Percentiles rank a stretch among this genome's conserved stretches.
Evolutionary conservation across 2,888 invertebrate genomes (phyloP).

Genomic region (Xylocampa areola): DNA sequence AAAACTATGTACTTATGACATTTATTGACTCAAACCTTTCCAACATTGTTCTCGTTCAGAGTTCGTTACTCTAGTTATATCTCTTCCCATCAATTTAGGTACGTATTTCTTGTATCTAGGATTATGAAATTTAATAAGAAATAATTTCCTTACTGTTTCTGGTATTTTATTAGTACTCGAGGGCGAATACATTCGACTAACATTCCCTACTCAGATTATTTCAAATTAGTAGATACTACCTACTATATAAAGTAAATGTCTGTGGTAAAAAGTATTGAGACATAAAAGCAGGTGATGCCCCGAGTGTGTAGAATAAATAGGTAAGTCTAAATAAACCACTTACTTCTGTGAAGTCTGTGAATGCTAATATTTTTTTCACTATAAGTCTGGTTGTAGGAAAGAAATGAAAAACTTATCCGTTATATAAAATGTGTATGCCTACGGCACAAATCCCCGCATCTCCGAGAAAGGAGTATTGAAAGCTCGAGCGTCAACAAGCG

Average conservation of each 20-base stretch:
- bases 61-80: conserved; percentile 6
- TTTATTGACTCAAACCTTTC: conserved; percentile 19
- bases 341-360: conserved; percentile 21
- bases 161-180: conserved; percentile 8
- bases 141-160: conserved; percentile 3
- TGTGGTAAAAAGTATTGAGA: too few species aligned
- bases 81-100: too few species aligned
- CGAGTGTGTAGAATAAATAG: conserved; percentile 13
- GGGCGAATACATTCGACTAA: conserved; percentile 15
- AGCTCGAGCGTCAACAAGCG: conserved; percentile 40
- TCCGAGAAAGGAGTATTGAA: conserved; percentile 25
- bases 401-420: conserved; percentile 18
- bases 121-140: conserved; percentile 14
- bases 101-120: conserved; percentile 2
- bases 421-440: conserved; percentile 10
- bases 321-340: conserved; percentile 19
- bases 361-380: conserved; percentile 41
- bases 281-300: conserved; percentile 17
- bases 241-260: conserved; percentile 29
- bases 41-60: conserved; percentile 14
- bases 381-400: conserved; percentile 29
- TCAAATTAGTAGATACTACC: conserved; percentile 21
- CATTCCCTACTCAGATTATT: conserved; percentile 12
- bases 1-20: conserved; percentile 1
- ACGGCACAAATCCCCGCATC: conserved; percentile 18